Conservation (phyloP, 2,113 vertebrate genomes). For the Orthonyx spaldingii region DNA sequence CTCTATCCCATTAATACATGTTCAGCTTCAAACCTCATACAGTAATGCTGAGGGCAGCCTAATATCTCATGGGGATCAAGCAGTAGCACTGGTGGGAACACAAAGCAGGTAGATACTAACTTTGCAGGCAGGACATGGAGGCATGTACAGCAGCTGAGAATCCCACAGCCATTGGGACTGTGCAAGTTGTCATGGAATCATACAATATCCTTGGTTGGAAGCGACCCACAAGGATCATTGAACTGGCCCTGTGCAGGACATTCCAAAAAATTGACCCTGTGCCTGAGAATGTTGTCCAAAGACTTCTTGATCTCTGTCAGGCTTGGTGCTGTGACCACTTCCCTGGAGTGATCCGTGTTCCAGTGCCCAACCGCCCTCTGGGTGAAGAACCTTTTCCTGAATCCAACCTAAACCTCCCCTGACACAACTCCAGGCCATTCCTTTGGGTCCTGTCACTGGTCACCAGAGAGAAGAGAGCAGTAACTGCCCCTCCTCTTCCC, state of each 20-base stretch:
- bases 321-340: not conserved
- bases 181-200: not conserved
- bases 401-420: not conserved
- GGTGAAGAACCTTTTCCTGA: not conserved
- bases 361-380: not conserved
- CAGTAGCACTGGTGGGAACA: not conserved
- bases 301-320: not conserved
- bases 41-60: not conserved
- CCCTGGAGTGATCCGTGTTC: not conserved
- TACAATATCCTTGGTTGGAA: not conserved
- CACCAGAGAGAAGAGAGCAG: not conserved
- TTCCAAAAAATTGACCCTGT: not conserved
- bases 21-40: not conserved
- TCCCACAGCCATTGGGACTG: not conserved
- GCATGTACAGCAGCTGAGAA: not conserved
- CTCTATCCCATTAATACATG: not conserved
- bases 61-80: not conserved
- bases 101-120: not conserved
- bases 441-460: fast-evolving
- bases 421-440: fast-evolving
- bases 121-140: not conserved
- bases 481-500: not conserved
- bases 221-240: not conserved
- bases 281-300: not conserved
- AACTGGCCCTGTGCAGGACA: no score